Conservation (phyloP, 1,140 invertebrate genomes). For the Drosophila sucinea region DNA sequence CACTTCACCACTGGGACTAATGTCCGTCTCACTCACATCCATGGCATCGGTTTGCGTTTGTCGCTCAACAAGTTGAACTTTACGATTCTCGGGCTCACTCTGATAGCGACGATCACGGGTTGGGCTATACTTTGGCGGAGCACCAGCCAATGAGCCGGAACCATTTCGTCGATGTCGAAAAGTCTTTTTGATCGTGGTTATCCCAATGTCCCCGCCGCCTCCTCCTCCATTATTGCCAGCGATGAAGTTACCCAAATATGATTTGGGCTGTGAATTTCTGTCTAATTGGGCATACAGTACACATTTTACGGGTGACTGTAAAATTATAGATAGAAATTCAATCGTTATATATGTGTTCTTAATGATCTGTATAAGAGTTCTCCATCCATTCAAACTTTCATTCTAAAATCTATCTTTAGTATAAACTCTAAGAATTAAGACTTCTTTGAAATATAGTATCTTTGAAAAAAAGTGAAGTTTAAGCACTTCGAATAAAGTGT, state of each 20-base stretch:
- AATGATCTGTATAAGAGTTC: constrained; percentile 1
- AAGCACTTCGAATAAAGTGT: too few relatives aligned
- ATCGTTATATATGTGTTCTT: too few relatives aligned
- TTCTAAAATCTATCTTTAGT: too few relatives aligned
- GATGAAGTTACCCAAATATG: constrained; percentile 81
- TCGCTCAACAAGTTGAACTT: constrained; percentile 84
- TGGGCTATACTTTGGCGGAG: constrained; percentile 85
- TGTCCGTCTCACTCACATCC: constrained; percentile 85
- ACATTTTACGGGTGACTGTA: constrained; percentile 85
- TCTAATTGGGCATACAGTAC: constrained; percentile 86
- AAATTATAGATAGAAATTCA: not conserved
- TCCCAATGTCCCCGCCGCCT: too few relatives aligned
- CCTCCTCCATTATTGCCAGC: constrained; percentile 21
- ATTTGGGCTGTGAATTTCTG: constrained; percentile 85
- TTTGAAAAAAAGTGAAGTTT: too few relatives aligned
- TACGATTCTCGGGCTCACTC: constrained; percentile 83
- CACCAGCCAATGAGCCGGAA: constrained; percentile 84
- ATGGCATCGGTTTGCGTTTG: constrained; percentile 88
- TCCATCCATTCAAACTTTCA: too few relatives aligned
- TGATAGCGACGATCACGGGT: constrained; percentile 84
- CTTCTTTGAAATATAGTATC: too few relatives aligned
- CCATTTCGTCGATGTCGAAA: constrained; percentile 85
- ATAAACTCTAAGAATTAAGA: too few relatives aligned
- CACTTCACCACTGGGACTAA: constrained; percentile 83
- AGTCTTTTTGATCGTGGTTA: constrained; percentile 82